phyloP scores from a whole-genome alignment of 2,888 invertebrate species.

The Clistopyga incitator region DNA sequence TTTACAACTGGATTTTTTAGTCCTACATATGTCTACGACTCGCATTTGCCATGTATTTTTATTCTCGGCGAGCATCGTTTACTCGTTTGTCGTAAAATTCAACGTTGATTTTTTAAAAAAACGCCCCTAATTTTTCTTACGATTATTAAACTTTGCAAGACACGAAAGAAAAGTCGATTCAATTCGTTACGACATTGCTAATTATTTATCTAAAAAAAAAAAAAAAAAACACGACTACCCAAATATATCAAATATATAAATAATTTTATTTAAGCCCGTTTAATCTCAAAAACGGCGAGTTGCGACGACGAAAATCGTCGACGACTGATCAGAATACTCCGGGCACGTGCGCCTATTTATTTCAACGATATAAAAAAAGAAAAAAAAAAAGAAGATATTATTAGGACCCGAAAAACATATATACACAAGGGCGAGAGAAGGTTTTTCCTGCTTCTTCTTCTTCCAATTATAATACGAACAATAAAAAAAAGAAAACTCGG shows the following conservation, averaged over 20 bases:
- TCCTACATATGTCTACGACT: not conserved
- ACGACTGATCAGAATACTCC: conserved; percentile 19
- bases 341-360: not conserved
- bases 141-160: conserved; percentile 1
- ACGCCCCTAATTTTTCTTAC: not conserved
- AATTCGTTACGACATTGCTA: not conserved
- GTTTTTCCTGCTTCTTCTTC: not conserved
- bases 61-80: not conserved
- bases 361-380: conserved; percentile 1
- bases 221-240: not conserved
- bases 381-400: not conserved
- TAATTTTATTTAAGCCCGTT: conserved; percentile 5
- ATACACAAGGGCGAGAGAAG: conserved; percentile 15
- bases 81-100: not conserved
- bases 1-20: not conserved
- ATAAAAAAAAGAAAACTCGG: conserved; percentile 6
- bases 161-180: conserved; percentile 2
- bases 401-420: conserved; percentile 11
- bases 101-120: conserved; percentile 12
- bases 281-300: conserved; percentile 20
- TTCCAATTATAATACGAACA: not conserved
- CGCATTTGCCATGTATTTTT: not conserved
- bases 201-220: not conserved
- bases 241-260: conserved; percentile 1
- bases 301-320: not conserved